Conservation (phyloP, 2,888 invertebrate genomes). For the Melanostoma scalare region DNA sequence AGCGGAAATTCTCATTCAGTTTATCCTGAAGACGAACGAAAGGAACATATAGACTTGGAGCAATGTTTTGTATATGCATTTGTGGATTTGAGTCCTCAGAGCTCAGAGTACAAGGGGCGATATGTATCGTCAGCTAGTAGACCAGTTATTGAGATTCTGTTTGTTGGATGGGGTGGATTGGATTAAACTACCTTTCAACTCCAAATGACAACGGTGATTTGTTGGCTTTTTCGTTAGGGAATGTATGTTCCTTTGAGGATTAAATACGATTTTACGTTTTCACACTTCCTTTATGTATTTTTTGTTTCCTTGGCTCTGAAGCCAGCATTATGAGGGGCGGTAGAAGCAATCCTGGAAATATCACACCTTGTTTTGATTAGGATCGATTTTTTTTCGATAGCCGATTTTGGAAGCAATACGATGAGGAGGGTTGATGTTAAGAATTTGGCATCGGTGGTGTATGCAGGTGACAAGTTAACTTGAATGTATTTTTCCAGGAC, state of each 20-base stretch:
- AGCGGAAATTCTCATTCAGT: slow-evolving; percentile 43
- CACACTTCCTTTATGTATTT: slow-evolving; percentile 36
- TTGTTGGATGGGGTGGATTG: slow-evolving; percentile 15
- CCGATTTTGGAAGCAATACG: background rate
- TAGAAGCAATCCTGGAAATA: slow-evolving; percentile 13
- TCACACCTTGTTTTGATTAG: slow-evolving; percentile 45
- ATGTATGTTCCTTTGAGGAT: slow-evolving; percentile 53
- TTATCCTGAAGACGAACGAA: slow-evolving; percentile 15
- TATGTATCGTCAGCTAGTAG: slow-evolving; percentile 3
- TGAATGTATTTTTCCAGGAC: background rate
- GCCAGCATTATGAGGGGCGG: slow-evolving; percentile 1
- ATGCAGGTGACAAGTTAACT: slow-evolving; percentile 32
- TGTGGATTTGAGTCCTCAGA: background rate
- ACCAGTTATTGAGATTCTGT: background rate
- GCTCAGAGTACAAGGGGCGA: background rate
- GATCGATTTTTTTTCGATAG: slow-evolving; percentile 25
- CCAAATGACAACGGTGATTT: slow-evolving; percentile 64
- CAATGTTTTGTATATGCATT: slow-evolving; percentile 3
- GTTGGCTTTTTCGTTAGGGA: slow-evolving; percentile 44
- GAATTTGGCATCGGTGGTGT: background rate
- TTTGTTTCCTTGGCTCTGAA: background rate
- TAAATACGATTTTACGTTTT: slow-evolving; percentile 56
- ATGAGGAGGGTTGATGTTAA: background rate
- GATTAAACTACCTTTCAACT: slow-evolving; percentile 55
- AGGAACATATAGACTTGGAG: background rate